phyloP scores from a whole-genome alignment of 2,113 vertebrate genomes.

The Prionailurus viverrinus region DNA sequence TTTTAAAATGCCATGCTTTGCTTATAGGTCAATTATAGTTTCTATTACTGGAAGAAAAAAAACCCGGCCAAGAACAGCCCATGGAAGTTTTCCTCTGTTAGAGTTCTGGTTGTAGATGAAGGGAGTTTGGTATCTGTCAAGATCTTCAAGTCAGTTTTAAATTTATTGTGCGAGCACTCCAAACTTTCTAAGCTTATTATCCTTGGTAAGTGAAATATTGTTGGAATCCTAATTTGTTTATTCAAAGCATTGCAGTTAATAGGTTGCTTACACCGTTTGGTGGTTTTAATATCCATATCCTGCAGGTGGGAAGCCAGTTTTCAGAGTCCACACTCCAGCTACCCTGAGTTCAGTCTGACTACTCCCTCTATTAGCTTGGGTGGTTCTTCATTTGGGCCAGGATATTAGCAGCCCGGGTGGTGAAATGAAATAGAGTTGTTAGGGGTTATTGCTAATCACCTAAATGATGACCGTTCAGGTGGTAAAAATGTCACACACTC shows the following conservation, averaged over 20 bases:
- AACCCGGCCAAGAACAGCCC: not conserved
- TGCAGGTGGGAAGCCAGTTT: not conserved
- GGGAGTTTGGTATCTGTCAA: conserved; percentile 91
- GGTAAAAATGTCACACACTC: not conserved
- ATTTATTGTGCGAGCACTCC: conserved; percentile 86
- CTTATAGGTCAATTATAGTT: conserved; percentile 88
- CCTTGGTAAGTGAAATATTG: conserved; percentile 87
- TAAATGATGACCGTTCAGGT: not conserved
- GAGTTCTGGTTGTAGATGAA: conserved; percentile 92
- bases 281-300: not conserved
- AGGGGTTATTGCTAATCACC: not conserved
- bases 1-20: conserved; percentile 45
- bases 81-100: conserved; percentile 91
- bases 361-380: not conserved
- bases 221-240: not conserved
- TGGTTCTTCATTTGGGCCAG: not conserved
- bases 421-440: not conserved
- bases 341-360: not conserved
- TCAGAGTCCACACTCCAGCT: not conserved
- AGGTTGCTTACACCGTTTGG: not conserved
- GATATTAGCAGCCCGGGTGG: not conserved
- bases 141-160: conserved; percentile 88
- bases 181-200: conserved; percentile 91
- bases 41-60: conserved; percentile 81
- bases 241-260: not conserved